Base-by-base conservation (phyloP, 2,888 invertebrate genomes). In the Plagiodera versicolora region DNA sequence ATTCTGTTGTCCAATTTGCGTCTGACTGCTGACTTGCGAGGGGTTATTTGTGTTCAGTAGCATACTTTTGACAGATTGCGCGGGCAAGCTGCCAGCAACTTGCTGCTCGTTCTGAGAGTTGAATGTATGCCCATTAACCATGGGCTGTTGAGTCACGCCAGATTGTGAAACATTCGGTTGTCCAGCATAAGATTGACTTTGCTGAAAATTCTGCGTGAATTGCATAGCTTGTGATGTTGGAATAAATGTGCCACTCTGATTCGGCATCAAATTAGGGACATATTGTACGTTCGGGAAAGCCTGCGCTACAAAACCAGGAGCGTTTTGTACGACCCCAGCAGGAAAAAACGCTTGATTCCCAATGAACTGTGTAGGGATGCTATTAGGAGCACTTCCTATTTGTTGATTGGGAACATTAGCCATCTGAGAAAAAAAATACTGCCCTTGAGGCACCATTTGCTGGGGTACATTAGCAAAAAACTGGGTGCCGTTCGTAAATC, bases 231-330 rank as follows among this genome's bases (percentile, higher is more conserved):
- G 79, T n/a, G 77, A 75, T 17, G 79, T 79, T 16, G 80, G 77
- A 10, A 79, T 79, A 66, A 80, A 80, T 1, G 79, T 79, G 64
- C 79, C 78, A 61, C 71, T 74, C 62, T 76, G 78, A 59, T 78
- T 75, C 58, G 74, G 79, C n/a, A 79, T 69, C 60, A 77, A 67
- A 62, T 77, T 75, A 35, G 78, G 79, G n/a, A 79, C 77, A 63
- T 79, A 80, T 60, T 79, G 80, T 35, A 80, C 72, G 60, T 77
- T 79, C 59, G 70, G 72, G 64, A 73, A 77, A 61, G 72, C 70
- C 61, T 69, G 75, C 51, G 73, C 67, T 19, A 69, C 65, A 60
- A 74, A 75, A 16, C 70, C 70, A 6, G 60, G 73, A 32, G 72
- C 64, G 58, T 75, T 75, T 9, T 69, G 72, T 10, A 76, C 75